Evolutionary conservation across 2,113 vertebrate genomes (phyloP).

Genomic region (Alligator sinensis): DNA sequence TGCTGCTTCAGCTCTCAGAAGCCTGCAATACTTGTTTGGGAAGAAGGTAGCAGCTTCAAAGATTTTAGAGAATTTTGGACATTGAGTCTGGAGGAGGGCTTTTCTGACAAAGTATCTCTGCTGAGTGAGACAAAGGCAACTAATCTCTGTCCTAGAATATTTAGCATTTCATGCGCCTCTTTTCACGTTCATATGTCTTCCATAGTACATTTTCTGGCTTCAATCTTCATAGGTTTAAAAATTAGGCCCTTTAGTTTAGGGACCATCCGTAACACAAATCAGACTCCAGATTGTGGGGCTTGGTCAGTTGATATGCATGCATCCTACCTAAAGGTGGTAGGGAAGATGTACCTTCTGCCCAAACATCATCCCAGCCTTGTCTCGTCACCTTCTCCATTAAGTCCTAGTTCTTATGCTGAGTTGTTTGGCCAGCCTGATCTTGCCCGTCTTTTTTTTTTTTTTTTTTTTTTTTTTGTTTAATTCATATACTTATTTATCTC

Average conservation of each 20-base stretch:
- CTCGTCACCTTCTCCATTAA: background rate
- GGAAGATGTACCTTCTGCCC: background rate
- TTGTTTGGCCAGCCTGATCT: no score
- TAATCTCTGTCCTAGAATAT: background rate
- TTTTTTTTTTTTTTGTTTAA: no score
- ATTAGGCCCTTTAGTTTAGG: background rate
- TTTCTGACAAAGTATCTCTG: background rate
- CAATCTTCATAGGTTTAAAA: background rate
- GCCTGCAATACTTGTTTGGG: background rate
- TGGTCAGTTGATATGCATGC: background rate
- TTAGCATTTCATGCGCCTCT: background rate
- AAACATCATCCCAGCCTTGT: background rate
- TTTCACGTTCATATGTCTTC: background rate
- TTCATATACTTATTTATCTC: background rate
- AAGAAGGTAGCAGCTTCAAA: background rate
- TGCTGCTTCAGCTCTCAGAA: background rate
- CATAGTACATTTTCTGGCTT: background rate
- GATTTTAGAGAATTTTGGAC: background rate
- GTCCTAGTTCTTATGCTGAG: background rate
- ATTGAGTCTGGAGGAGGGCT: background rate
- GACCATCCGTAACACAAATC: background rate
- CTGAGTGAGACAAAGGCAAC: background rate
- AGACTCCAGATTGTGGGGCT: background rate
- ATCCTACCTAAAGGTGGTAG: background rate
- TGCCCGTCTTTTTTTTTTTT: no score